Evolutionary conservation across 2,888 invertebrate species (phyloP).

Genomic region (Meta bourneti): DNA sequence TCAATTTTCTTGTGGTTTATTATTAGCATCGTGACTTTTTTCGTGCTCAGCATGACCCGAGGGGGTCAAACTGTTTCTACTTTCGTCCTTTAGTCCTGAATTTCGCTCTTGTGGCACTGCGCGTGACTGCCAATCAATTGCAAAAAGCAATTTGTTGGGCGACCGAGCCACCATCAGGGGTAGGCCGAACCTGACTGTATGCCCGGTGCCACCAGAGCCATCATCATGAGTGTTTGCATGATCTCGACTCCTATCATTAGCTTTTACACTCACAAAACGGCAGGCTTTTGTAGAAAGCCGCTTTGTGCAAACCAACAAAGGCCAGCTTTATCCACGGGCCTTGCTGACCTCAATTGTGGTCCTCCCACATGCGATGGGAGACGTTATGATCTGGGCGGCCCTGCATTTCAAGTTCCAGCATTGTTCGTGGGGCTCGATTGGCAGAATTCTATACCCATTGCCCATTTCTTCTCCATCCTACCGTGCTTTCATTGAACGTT

Average conservation of each 20-base stretch:
- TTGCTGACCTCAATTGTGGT: constrained; percentile 29
- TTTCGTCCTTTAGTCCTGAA: background rate
- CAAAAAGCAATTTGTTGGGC: constrained; percentile 3
- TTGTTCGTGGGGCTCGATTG: constrained; percentile 6
- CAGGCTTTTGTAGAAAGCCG: constrained; percentile 37
- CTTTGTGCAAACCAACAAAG: constrained; percentile 50
- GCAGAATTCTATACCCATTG: too few species aligned
- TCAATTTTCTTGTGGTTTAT: too few species aligned
- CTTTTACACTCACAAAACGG: constrained; percentile 23
- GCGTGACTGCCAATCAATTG: constrained; percentile 36
- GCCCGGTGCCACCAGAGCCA: constrained; percentile 2
- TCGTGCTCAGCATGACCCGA: too few species aligned
- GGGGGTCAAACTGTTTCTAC: too few species aligned
- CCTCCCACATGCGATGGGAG: constrained; percentile 23
- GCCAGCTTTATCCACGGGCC: constrained; percentile 32
- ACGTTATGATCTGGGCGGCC: constrained; percentile 52
- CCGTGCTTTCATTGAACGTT: too few species aligned
- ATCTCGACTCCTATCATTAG: constrained; percentile 57
- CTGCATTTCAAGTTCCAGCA: background rate
- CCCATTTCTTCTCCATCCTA: too few species aligned
- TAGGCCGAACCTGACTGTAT: background rate
- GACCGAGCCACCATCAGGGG: constrained; percentile 13
- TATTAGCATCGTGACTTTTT: too few species aligned
- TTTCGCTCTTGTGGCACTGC: background rate
- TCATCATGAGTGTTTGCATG: constrained; percentile 41